phyloP scores from a whole-genome alignment of 2,113 vertebrate genomes.

The Chloroceryle aenea region DNA sequence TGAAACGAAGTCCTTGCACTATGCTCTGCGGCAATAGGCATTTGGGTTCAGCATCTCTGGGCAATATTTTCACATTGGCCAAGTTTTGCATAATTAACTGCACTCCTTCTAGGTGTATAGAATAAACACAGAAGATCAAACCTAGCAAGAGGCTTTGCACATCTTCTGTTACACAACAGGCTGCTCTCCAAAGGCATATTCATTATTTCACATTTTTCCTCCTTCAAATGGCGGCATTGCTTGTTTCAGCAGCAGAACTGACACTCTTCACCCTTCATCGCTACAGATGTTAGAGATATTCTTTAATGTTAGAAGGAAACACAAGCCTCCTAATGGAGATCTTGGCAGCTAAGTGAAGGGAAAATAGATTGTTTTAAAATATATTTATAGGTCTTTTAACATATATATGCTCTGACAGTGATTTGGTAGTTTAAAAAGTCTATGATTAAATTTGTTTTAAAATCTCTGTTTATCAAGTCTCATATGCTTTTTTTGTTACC shows the following conservation, averaged over 20 bases:
- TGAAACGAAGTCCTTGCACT: neutral
- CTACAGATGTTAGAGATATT: conserved; percentile 47
- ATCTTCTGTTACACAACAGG: neutral
- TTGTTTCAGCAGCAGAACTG: conserved; percentile 35
- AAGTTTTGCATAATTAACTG: neutral
- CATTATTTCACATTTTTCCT: conserved; percentile 31
- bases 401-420: conserved; percentile 50
- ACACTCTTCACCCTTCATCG: conserved; percentile 8
- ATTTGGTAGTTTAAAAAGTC: conserved; percentile 49
- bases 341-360: conserved; percentile 62
- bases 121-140: neutral
- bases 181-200: neutral
- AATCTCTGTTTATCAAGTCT: conserved; percentile 25
- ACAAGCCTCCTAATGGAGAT: conserved; percentile 63
- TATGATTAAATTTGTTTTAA: conserved; percentile 50
- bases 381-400: conserved; percentile 59
- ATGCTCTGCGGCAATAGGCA: neutral
- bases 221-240: conserved; percentile 6
- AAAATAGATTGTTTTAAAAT: conserved; percentile 62
- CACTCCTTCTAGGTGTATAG: neutral
- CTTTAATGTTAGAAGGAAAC: conserved; percentile 64
- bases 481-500: neutral
- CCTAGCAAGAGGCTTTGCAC: neutral
- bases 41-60: neutral
- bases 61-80: neutral